Evolutionary conservation across 2,888 invertebrate species (phyloP).

Genomic region (Baronia brevicornis): DNA sequence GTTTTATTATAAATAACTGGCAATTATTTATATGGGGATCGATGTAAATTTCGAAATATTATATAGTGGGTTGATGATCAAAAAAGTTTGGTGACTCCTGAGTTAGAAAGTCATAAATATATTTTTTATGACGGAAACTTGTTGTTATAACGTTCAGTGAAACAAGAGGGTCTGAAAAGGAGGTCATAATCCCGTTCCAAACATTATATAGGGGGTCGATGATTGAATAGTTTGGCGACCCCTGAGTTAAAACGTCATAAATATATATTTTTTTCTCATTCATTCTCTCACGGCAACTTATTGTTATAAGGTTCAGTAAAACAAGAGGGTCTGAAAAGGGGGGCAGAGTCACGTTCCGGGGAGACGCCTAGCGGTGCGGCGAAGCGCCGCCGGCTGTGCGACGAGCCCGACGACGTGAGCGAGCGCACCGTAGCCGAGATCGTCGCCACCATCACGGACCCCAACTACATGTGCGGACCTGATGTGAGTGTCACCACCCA

Average conservation of each 20-base stretch:
- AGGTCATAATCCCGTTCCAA: too few relatives aligned
- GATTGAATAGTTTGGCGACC: too few relatives aligned
- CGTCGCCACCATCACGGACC: conserved; percentile 87
- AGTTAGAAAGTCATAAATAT: too few relatives aligned
- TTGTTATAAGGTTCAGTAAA: conserved; percentile 40
- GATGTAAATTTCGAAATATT: too few relatives aligned
- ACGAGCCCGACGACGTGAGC: conserved; percentile 80
- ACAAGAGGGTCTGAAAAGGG: conserved; percentile 48
- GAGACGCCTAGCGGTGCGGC: conserved; percentile 36
- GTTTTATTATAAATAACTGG: too few relatives aligned
- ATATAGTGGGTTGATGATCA: too few relatives aligned
- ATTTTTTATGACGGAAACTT: too few relatives aligned
- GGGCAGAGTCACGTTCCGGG: conserved; percentile 28
- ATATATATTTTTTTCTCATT: too few relatives aligned
- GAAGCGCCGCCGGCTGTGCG: conserved; percentile 49
- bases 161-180: conserved; percentile 51
- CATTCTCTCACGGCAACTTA: not conserved
- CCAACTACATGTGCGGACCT: conserved; percentile 88
- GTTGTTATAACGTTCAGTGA: conserved; percentile 36
- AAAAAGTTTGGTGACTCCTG: too few relatives aligned
- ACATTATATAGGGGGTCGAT: too few relatives aligned
- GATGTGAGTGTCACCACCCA: conserved; percentile 73
- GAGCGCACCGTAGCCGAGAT: conserved; percentile 88
- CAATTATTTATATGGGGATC: too few relatives aligned
- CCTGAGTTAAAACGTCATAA: too few relatives aligned